Evolutionary conservation across 1,140 invertebrate genomes (phyloP).

Genomic region (Grapholita molesta): DNA sequence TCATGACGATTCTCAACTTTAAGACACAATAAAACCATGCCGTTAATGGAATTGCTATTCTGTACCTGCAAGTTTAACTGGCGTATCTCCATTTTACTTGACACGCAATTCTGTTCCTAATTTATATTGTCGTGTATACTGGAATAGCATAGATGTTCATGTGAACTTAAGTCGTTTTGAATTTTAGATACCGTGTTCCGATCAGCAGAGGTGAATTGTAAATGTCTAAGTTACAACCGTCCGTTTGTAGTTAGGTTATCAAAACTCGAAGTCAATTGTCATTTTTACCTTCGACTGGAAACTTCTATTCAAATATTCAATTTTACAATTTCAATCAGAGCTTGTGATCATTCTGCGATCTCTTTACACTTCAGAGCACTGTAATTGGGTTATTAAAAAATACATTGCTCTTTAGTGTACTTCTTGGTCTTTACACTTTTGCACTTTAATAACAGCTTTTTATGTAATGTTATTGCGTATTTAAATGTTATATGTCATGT

Average conservation of each 20-base stretch:
- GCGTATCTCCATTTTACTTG: neutral
- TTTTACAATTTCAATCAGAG: neutral
- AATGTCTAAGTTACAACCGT: constrained; percentile 15
- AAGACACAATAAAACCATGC: neutral
- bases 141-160: neutral
- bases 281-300: constrained; percentile 6
- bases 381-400: too few relatives aligned
- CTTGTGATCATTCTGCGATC: constrained; percentile 1
- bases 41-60: neutral
- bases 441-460: neutral
- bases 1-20: neutral
- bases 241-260: constrained; percentile 7
- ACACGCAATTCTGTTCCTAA: neutral
- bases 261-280: neutral
- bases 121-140: neutral
- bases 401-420: too few relatives aligned
- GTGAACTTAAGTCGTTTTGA: neutral
- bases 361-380: too few relatives aligned
- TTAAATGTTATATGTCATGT: neutral
- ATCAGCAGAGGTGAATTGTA: constrained; percentile 26
- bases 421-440: neutral
- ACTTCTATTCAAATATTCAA: constrained; percentile 5
- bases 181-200: neutral
- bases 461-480: neutral
- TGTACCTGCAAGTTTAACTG: neutral